These are phyloP conservation scores for Prosopocoilus inquinatus DNA, from an alignment of 2,888 invertebrate species.

Conservation along the genomic window DNA sequence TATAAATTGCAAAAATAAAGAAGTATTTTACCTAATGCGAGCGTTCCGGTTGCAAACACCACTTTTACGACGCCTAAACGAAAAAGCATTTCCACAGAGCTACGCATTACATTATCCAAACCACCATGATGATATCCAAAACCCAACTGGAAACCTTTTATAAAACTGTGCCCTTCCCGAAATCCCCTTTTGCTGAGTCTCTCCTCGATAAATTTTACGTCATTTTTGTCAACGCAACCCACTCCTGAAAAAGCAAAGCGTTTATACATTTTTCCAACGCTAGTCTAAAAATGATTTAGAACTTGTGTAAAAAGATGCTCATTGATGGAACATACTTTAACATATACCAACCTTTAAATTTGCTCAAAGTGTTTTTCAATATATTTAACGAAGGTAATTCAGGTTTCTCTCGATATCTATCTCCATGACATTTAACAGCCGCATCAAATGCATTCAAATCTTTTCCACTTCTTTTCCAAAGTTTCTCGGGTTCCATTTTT, in stretches of 20 bases:
- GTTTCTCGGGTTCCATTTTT: neutral
- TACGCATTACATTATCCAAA: slow-evolving; percentile 38
- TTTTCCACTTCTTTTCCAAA: slow-evolving; percentile 5
- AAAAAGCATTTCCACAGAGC: slow-evolving; percentile 41
- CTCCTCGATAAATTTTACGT: slow-evolving; percentile 26
- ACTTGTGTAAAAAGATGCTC: too few relatives aligned
- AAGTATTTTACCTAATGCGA: slow-evolving; percentile 23
- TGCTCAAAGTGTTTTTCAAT: slow-evolving; percentile 7
- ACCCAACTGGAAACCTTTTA: slow-evolving; percentile 29
- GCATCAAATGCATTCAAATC: neutral
- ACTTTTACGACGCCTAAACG: slow-evolving; percentile 34
- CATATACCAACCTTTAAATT: slow-evolving; percentile 11
- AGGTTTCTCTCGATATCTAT: neutral
- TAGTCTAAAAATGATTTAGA: too few relatives aligned
- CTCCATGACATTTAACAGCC: neutral
- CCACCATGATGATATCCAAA: slow-evolving; percentile 43
- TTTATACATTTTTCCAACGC: too few relatives aligned
- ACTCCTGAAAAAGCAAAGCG: slow-evolving; percentile 13
- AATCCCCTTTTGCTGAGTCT: slow-evolving; percentile 10
- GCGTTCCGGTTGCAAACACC: slow-evolving; percentile 28
- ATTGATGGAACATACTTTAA: too few relatives aligned
- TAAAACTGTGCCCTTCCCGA: slow-evolving; percentile 4
- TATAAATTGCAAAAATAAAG: neutral
- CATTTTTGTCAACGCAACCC: slow-evolving; percentile 21
- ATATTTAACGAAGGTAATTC: slow-evolving; percentile 2